These are phyloP conservation scores for Daubentonia madagascariensis DNA, from an alignment of 2,113 vertebrate genomes.

Conservation along the genomic window DNA sequence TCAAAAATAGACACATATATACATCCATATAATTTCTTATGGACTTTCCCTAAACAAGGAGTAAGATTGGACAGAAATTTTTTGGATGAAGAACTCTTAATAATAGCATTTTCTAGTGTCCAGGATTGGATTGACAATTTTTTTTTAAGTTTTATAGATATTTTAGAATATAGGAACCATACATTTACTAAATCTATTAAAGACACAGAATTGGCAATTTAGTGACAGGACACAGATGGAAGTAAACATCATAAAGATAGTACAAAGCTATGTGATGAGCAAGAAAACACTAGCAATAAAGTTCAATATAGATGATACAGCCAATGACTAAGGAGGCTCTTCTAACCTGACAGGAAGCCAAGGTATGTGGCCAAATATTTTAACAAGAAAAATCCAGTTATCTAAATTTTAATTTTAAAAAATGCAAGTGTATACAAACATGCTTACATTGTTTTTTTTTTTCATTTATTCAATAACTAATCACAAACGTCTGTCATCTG, in stretches of 20 bases:
- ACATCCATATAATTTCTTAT: not conserved
- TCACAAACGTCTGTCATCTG: not conserved
- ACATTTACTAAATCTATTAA: not conserved
- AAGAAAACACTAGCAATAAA: not conserved
- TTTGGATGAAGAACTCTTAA: not conserved
- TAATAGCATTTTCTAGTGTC: not conserved
- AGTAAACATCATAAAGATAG: not conserved
- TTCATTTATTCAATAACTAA: not conserved
- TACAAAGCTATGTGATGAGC: not conserved
- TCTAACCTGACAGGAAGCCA: not conserved
- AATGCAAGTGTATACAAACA: not conserved
- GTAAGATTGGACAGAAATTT: not conserved
- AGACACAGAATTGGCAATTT: not conserved
- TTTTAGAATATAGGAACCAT: not conserved
- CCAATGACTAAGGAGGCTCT: not conserved
- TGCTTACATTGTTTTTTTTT: not conserved
- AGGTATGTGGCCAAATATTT: not conserved
- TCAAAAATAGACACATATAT: not conserved
- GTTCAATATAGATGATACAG: not conserved
- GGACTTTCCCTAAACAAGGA: not conserved
- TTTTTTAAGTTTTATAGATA: not conserved
- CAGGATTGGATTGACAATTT: not conserved
- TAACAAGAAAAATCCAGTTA: not conserved
- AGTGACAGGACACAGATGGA: not conserved
- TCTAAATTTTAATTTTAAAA: not conserved